Percentiles rank a stretch among this genome's conserved stretches.
Conservation (phyloP, 2,113 vertebrate species). For the Podarcis raffonei region DNA sequence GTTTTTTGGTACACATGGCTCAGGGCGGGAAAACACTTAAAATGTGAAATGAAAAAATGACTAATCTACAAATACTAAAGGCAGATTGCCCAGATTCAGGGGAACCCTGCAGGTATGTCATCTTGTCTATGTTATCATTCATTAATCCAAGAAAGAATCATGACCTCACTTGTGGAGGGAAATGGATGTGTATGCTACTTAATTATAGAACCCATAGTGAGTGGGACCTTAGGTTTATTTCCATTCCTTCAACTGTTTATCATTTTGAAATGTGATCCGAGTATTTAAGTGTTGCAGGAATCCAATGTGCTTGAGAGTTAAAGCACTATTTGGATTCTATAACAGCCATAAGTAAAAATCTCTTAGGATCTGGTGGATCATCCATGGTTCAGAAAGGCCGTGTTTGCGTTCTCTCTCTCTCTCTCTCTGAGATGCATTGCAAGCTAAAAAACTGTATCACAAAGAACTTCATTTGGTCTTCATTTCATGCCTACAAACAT, state of each 20-base stretch:
- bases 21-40: conserved; percentile 5
- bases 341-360: neutral
- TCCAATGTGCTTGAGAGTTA: neutral
- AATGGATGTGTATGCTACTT: neutral
- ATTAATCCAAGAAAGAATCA: conserved; percentile 11
- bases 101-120: conserved; percentile 32
- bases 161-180: neutral
- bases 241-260: neutral
- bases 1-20: neutral
- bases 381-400: too few species aligned
- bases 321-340: neutral
- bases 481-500: too few species aligned
- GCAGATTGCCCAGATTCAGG: conserved; percentile 34
- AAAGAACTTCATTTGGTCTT: too few species aligned
- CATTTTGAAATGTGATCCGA: neutral
- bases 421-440: too few species aligned
- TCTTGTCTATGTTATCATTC: conserved; percentile 48
- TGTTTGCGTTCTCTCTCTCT: too few species aligned
- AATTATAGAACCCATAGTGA: neutral
- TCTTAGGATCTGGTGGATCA: too few species aligned
- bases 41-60: conserved; percentile 36
- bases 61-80: conserved; percentile 40
- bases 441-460: too few species aligned
- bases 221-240: neutral
- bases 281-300: neutral